These are phyloP conservation scores for Spheniscus humboldti DNA, from an alignment of 2,797 vertebrate species.

Conservation along the genomic window DNA sequence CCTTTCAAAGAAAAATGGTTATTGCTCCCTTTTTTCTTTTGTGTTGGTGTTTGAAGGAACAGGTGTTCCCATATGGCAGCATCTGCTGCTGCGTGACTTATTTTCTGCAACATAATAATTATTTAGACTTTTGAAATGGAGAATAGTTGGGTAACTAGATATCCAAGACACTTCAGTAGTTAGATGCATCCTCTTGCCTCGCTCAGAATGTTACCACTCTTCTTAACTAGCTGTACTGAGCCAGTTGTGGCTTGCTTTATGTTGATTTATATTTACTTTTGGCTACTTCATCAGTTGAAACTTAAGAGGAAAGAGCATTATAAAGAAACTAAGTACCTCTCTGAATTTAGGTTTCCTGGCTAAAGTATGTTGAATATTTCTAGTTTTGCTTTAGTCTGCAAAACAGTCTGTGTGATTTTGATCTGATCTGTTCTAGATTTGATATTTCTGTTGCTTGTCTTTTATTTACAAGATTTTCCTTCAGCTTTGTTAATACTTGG, in stretches of 20 bases:
- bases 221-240: not conserved
- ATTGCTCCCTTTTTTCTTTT: not conserved
- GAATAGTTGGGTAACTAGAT: not conserved
- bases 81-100: not conserved
- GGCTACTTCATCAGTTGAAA: not conserved
- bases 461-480: not conserved
- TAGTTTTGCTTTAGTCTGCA: not conserved
- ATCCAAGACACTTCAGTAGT: not conserved
- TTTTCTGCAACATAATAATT: conserved; percentile 16
- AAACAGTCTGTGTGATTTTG: not conserved
- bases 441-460: not conserved
- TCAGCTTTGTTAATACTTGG: not conserved
- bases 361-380: not conserved
- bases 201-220: not conserved
- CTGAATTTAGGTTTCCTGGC: not conserved
- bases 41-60: not conserved
- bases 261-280: not conserved
- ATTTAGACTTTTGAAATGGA: not conserved
- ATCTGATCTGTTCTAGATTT: not conserved
- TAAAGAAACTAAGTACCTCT: not conserved
- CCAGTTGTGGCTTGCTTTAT: not conserved
- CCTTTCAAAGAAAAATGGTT: not conserved
- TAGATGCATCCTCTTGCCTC: not conserved
- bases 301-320: not conserved
- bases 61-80: not conserved